Evolutionary conservation across 2,113 vertebrate genomes (phyloP).

Genomic region (Lophura nycthemera): DNA sequence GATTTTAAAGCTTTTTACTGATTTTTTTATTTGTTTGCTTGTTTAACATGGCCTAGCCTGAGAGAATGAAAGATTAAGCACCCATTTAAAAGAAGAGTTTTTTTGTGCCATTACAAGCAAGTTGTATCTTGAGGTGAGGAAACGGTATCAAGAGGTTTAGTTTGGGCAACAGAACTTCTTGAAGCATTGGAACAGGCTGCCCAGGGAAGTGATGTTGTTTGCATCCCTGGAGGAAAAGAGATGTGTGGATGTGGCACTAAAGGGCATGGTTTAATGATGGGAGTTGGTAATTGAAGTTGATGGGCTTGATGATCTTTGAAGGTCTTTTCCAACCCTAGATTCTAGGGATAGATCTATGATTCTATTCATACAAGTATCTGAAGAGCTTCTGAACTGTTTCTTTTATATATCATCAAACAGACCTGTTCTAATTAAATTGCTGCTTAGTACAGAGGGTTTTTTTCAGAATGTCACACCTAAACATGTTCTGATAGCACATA

Average conservation of each 20-base stretch:
- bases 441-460: not conserved
- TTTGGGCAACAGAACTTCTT: not conserved
- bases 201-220: not conserved
- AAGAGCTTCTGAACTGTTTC: not conserved
- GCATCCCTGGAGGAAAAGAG: not conserved
- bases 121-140: not conserved
- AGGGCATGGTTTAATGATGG: not conserved
- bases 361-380: conserved; percentile 10
- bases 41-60: not conserved
- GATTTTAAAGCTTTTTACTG: not conserved
- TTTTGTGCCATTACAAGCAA: not conserved
- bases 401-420: conserved; percentile 19
- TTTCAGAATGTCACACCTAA: not conserved
- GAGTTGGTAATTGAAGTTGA: not conserved
- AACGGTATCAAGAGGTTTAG: not conserved
- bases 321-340: not conserved
- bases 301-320: not conserved
- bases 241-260: not conserved
- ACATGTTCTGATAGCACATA: not conserved
- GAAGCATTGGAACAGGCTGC: not conserved
- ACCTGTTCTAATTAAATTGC: conserved; percentile 16
- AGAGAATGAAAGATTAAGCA: not conserved
- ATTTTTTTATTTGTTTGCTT: not conserved
- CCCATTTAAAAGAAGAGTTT: conserved; percentile 27
- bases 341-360: not conserved